Evolutionary conservation across 1,140 invertebrate genomes (phyloP), one percentile per base, ranked within the genome.

Genomic region (Araneus ventricosus): DNA sequence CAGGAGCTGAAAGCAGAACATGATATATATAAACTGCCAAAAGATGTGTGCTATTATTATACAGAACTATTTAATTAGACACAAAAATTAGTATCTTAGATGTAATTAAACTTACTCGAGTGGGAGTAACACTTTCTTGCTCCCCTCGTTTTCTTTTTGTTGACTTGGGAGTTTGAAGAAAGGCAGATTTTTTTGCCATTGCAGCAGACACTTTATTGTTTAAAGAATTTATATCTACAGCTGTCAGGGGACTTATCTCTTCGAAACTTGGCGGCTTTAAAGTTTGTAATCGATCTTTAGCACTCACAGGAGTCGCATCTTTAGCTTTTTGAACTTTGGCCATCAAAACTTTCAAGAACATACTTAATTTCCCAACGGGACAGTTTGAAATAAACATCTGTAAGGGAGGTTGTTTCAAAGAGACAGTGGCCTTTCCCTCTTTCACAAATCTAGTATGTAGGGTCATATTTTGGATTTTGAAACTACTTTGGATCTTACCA

Each of bases 391-490:
- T 95, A 94, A 98, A 97, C 5, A 99, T 94, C 0, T 97, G 97
- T 85, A 98, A 97, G 57, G 97, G 97, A n/a, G 97, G 96, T 52
- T 97, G 96, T 94, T 97, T 96, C 94, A 99, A 97, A 94, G 97
- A 97, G 14, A 99, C 97, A 2, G 98, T 98, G 1, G 98, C 97
- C 96, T 99, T 99, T 10, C 98, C 98, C 95, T 99, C 98, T 34
- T 96, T 96, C 96, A 98, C 97, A 95, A 99, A 99, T 95, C 97
- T 98, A 94, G 98, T 98, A 94, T 98, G 97, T 2, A 99, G 97
- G 94, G 96, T 96, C 10, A 98, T 96, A 85, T 97, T 96, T 95
- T 97, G 97, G 0, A 95, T 87, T 30, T 98, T 94, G 14, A 97
- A 95, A 0, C 96, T 95, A 67, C 95, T 95, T 52, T 95, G 95